These are phyloP conservation scores for Ceyx margarethae DNA, from an alignment of 2,113 vertebrate species.

Conservation along the genomic window DNA sequence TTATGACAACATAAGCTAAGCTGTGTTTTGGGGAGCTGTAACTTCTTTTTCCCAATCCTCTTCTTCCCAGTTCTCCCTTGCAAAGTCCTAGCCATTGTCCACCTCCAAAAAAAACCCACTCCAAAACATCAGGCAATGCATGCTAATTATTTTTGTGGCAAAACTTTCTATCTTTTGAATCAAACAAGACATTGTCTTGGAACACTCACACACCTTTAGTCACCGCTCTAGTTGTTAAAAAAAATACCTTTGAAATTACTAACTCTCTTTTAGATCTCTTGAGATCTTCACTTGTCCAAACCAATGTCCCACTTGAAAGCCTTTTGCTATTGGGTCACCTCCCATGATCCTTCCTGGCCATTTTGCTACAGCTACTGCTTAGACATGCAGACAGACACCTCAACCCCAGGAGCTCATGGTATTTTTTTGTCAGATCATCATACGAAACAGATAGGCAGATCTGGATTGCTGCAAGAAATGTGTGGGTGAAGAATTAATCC, in stretches of 20 bases:
- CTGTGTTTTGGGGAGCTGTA: not conserved
- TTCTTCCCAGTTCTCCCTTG: not conserved
- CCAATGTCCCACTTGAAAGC: not conserved
- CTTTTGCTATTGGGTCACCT: not conserved
- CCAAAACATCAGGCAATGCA: not conserved
- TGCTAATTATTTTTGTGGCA: not conserved
- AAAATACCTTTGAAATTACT: not conserved
- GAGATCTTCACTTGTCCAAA: not conserved
- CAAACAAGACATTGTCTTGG: not conserved
- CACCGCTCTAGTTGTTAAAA: not conserved
- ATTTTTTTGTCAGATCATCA: not conserved
- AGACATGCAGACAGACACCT: not conserved
- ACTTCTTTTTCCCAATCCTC: not conserved
- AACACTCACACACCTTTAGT: not conserved
- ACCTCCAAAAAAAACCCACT: not conserved
- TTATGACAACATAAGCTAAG: not conserved
- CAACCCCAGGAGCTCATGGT: accelerated
- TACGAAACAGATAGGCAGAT: not conserved
- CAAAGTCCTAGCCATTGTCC: not conserved
- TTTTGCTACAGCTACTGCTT: not conserved
- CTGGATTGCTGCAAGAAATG: not conserved
- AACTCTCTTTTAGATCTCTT: not conserved
- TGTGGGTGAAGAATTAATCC: not conserved
- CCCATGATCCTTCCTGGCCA: not conserved
- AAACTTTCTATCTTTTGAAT: not conserved